Conservation (phyloP, 2,113 vertebrate species). For the Thermophis baileyi region DNA sequence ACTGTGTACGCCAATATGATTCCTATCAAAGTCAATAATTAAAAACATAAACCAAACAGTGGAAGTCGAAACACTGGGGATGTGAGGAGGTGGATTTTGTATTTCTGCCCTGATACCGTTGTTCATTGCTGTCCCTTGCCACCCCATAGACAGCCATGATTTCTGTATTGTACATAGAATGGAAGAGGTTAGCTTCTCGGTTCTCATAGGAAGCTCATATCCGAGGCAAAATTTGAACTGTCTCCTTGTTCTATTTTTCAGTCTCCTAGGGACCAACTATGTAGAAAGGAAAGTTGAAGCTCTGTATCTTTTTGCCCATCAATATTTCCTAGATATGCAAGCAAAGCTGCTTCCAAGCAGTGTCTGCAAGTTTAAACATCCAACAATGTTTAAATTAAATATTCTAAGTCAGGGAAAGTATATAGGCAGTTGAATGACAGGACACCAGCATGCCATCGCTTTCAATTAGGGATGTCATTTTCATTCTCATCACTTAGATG, state of each 20-base stretch:
- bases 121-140: neutral
- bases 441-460: neutral
- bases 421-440: neutral
- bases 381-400: neutral
- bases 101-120: neutral
- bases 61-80: neutral
- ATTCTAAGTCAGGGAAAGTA: neutral
- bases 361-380: neutral
- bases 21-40: neutral
- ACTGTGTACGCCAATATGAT: neutral
- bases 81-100: neutral
- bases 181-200: neutral
- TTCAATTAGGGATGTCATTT: neutral
- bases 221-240: neutral
- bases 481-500: neutral
- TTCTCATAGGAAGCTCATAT: neutral
- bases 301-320: neutral
- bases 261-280: neutral
- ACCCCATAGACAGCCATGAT: neutral
- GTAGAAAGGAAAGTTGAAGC: neutral
- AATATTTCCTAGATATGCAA: neutral
- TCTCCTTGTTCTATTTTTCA: neutral
- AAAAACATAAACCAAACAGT: neutral
- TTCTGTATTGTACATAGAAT: neutral
- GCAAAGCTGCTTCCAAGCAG: neutral